Conservation (phyloP, 2,113 vertebrate species). For the Lipotes vexillifer region DNA sequence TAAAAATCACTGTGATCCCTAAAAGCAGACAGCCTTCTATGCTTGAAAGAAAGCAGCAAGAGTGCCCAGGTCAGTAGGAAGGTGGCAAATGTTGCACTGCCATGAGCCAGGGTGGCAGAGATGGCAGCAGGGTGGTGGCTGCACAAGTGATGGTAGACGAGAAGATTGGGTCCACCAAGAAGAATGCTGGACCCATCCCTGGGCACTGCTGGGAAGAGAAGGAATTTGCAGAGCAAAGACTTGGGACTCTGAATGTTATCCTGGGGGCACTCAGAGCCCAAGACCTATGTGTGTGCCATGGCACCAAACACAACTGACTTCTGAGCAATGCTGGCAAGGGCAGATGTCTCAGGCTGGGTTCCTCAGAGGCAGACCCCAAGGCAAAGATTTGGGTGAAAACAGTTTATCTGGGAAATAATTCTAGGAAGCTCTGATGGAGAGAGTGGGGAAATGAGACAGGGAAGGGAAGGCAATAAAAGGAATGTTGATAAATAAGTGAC, state of each 20-base stretch:
- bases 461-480: background rate
- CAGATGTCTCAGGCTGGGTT: background rate
- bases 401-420: background rate
- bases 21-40: background rate
- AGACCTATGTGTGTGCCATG: accelerated
- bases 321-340: background rate
- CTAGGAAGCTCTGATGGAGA: background rate
- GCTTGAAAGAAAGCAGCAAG: background rate
- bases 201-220: background rate
- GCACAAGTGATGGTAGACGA: background rate
- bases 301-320: background rate
- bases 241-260: background rate
- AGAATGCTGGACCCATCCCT: background rate
- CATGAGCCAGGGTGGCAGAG: background rate
- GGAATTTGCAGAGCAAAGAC: background rate
- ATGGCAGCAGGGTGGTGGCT: background rate
- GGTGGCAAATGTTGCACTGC: background rate
- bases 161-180: background rate
- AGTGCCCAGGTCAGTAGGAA: too few species aligned
- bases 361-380: background rate
- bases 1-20: background rate
- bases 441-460: background rate
- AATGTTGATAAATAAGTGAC: background rate
- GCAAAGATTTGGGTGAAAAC: background rate
- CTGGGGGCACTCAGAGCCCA: background rate